Evolutionary conservation across 2,797 vertebrate genomes (phyloP), one percentile per base, ranked within the genome.

Genomic region (Sebastes trivittatus): DNA sequence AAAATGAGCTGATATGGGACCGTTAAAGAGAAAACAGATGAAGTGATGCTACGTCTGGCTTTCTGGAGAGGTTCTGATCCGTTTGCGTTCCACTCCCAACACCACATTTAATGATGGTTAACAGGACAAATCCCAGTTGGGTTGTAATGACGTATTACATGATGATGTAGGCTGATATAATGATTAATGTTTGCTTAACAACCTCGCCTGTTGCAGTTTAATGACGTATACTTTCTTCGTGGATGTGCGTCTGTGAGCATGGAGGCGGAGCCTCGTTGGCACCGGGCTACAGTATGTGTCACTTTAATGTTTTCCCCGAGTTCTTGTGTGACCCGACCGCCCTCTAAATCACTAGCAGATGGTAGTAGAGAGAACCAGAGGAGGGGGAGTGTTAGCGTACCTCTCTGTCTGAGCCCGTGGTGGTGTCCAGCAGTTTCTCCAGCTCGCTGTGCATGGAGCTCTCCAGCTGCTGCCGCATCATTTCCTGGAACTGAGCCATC

Each of bases 381-480:
- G 29, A 14, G 54, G 58, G 59, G 22, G 67, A 2, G 23, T 5
- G 7, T 36, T 1, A 27, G 18, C 2, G 2, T 78, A 99, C 98
- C 96, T 98, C 96, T 90, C 93, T 84, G 69, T 98, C 96, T 60
- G 94, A 85, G 72, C 95, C 96, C 11, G 95, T 92, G 34, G 96
- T 94, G 0, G 97, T 98, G 0, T 91, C 91, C 79, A 97, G 94
- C 85, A 99, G 97, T 87, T 97, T 98, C 89, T 98, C 97, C 78
- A 99, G 95, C 91, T 99, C 98, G 0, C 90, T 64, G 91, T 97
- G 96, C 97, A 99, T 98, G 58, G 97, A 97, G 93, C 95, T 96
- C 94, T 99, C 98, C 95, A 99, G 94, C 94, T 99, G 97, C 93
- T 98, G 97, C 75, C 97, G 96, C 96, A 99, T 98, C 90, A 96